These are phyloP conservation scores for Pempheris klunzingeri DNA, from an alignment of 2,797 vertebrate species.

Conservation along the genomic window DNA sequence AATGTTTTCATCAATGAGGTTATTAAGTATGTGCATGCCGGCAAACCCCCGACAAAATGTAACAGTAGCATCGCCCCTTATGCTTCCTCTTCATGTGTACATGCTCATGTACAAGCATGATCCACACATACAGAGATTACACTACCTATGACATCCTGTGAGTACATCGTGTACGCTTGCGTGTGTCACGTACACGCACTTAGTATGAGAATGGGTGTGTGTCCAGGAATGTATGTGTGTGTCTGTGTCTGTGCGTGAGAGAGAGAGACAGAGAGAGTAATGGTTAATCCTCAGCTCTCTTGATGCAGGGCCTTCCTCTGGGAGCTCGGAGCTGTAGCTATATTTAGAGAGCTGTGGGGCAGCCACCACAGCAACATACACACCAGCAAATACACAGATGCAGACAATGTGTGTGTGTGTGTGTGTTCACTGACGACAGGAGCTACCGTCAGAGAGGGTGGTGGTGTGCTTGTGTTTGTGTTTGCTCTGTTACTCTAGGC, in stretches of 20 bases:
- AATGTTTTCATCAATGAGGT: no score
- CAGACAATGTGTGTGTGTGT: neutral
- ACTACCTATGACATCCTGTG: no score
- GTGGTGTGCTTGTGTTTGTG: neutral
- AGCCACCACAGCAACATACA: conserved; percentile 17
- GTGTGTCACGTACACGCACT: neutral
- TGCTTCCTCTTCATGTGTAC: neutral
- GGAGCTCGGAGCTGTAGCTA: conserved; percentile 68
- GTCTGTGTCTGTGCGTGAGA: conserved; percentile 14
- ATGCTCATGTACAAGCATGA: neutral
- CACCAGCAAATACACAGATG: neutral
- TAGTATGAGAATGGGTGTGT: neutral
- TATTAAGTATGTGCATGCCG: neutral
- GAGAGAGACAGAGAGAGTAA: conserved; percentile 25
- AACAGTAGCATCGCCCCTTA: neutral
- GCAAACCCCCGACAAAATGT: neutral
- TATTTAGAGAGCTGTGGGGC: conserved; percentile 64
- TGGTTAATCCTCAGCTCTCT: conserved; percentile 59
- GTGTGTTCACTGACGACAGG: neutral
- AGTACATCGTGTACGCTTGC: neutral
- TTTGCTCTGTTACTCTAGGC: neutral
- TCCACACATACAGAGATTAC: neutral
- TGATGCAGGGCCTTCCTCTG: conserved; percentile 48
- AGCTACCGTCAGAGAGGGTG: neutral
- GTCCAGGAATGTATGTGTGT: neutral